Conservation (phyloP, 1,140 invertebrate genomes). For the Eumaeus atala region DNA sequence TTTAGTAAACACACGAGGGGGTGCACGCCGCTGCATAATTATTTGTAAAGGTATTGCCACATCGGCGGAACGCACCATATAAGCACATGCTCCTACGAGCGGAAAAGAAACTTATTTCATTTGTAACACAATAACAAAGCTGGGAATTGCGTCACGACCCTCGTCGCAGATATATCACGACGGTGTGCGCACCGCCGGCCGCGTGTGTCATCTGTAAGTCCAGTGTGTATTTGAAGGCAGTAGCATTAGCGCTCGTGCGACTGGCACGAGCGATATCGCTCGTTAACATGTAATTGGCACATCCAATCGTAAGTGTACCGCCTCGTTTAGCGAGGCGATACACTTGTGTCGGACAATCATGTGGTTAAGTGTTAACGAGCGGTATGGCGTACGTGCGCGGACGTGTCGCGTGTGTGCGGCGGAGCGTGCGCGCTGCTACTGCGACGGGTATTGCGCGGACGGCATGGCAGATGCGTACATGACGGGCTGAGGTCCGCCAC, state of each 20-base stretch:
- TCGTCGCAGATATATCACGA: too few relatives aligned
- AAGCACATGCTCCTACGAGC: too few relatives aligned
- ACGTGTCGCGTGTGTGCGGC: constrained; percentile 11
- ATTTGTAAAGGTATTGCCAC: too few relatives aligned
- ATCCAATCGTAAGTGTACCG: background rate
- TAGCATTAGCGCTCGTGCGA: constrained; percentile 12
- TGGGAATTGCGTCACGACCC: too few relatives aligned
- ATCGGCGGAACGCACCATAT: too few relatives aligned
- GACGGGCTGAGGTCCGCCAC: constrained; percentile 46
- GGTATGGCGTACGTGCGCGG: background rate
- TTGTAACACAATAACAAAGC: too few relatives aligned
- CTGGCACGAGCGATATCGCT: background rate
- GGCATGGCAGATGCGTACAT: constrained; percentile 64
- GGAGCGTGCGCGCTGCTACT: constrained; percentile 36
- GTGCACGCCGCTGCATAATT: too few relatives aligned
- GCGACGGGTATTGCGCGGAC: constrained; percentile 64
- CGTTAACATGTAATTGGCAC: background rate
- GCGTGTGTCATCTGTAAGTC: background rate
- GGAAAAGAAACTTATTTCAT: too few relatives aligned
- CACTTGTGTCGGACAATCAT: background rate
- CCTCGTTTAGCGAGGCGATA: background rate
- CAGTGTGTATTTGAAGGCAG: constrained; percentile 11
- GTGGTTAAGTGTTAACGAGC: background rate
- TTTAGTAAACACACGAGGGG: too few relatives aligned
- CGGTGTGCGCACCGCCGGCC: too few relatives aligned